Evolutionary conservation across 2,888 invertebrate genomes (phyloP).

Genomic region (Tetropium fuscum): DNA sequence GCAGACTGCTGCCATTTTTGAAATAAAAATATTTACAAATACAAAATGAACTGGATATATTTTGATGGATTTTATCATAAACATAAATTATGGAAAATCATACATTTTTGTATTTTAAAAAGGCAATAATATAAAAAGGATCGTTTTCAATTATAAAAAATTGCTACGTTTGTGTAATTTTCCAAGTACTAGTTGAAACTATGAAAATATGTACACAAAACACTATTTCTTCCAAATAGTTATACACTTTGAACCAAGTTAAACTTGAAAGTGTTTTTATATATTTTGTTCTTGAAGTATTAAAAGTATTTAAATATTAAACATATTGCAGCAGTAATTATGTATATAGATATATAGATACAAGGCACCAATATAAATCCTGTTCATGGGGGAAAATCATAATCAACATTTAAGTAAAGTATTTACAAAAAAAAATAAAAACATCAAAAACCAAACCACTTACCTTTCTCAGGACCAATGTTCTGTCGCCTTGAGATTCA

Average conservation of each 20-base stretch:
- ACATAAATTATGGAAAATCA: too few species aligned
- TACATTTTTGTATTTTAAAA: too few species aligned
- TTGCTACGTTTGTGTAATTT: too few species aligned
- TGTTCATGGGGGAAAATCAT: slow-evolving; percentile 52
- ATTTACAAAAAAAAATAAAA: slow-evolving; percentile 16
- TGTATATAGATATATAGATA: too few species aligned
- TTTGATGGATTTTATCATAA: too few species aligned
- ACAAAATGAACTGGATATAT: slow-evolving; percentile 13
- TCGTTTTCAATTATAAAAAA: too few species aligned
- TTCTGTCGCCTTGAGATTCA: slow-evolving; percentile 81
- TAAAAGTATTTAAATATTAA: too few species aligned
- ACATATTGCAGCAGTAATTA: too few species aligned
- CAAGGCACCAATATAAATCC: slow-evolving; percentile 16
- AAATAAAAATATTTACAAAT: slow-evolving; percentile 40
- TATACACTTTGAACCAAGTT: not conserved
- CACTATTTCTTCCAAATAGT: not conserved
- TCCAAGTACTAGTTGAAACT: too few species aligned
- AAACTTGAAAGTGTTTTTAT: not conserved
- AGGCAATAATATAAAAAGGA: too few species aligned
- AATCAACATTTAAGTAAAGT: slow-evolving; percentile 46
- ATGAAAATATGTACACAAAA: too few species aligned
- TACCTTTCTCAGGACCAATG: slow-evolving; percentile 93
- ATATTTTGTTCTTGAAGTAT: too few species aligned
- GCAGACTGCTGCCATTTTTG: slow-evolving; percentile 65
- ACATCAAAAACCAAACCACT: slow-evolving; percentile 65